phyloP scores from a whole-genome alignment of 2,113 vertebrate species.

The Pycnonotus jocosus region DNA sequence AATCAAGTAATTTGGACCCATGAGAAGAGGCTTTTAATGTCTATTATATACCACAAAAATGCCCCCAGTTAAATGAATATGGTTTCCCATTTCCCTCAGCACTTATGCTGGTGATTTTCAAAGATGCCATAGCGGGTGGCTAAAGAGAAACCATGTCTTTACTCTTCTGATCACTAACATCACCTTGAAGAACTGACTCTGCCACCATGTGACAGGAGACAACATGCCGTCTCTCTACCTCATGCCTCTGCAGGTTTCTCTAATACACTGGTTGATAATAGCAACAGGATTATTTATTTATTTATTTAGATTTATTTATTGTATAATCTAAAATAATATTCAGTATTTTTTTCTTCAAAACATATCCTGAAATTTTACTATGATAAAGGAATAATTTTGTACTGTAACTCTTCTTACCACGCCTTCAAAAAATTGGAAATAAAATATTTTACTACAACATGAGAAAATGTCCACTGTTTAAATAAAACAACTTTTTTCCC shows the following conservation, averaged over 20 bases:
- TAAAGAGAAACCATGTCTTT: background rate
- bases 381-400: rapidly evolving
- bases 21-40: background rate
- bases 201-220: background rate
- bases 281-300: background rate
- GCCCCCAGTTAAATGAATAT: rapidly evolving
- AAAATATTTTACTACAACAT: background rate
- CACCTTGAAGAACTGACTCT: background rate
- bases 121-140: background rate
- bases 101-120: background rate
- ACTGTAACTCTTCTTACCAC: rapidly evolving
- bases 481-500: background rate
- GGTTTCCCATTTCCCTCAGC: background rate
- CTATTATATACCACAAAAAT: background rate
- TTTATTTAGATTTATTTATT: background rate
- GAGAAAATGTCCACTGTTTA: background rate
- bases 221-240: background rate
- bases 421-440: background rate
- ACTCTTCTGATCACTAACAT: background rate
- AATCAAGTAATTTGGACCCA: background rate
- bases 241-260: background rate
- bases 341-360: background rate
- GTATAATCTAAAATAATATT: background rate
- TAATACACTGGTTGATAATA: background rate
- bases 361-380: background rate